A percentile compares a stretch with the other conserved stretches of the same genome.
Evolutionary conservation across 2,797 vertebrate species (phyloP).

Genomic region (Smutsia temminckii): DNA sequence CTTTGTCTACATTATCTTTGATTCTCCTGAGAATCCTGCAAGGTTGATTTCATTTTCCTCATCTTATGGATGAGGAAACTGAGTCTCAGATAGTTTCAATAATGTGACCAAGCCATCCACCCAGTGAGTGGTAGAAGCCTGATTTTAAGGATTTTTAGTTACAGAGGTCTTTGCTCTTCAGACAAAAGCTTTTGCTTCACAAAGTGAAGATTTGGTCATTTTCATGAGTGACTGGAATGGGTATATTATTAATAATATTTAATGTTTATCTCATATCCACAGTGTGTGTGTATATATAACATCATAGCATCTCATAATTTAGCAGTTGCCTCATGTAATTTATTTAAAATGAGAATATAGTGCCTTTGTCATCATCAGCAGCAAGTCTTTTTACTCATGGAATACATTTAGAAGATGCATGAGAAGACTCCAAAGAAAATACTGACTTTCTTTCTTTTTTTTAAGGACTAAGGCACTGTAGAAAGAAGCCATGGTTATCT

Average conservation of each 20-base stretch:
- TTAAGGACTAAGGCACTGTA: not conserved
- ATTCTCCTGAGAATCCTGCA: not conserved
- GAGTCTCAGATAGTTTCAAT: not conserved
- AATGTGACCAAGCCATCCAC: not conserved
- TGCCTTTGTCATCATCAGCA: not conserved
- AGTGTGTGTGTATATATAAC: not conserved
- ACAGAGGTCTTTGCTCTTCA: not conserved
- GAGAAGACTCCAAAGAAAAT: not conserved
- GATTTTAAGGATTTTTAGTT: constrained; percentile 27
- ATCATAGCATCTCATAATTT: not conserved
- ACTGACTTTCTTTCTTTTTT: not conserved
- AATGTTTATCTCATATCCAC: not conserved
- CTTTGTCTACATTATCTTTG: not conserved
- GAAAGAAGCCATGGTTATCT: not conserved
- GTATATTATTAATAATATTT: not conserved
- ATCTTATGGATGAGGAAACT: constrained; percentile 26
- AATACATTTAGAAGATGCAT: not conserved
- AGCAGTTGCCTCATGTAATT: not conserved
- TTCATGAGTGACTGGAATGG: not conserved
- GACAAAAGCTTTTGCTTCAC: not conserved
- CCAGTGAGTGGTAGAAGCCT: not conserved
- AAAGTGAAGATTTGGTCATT: not conserved
- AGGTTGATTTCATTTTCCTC: not conserved
- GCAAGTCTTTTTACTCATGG: not conserved
- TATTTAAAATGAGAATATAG: constrained; percentile 3